These are phyloP conservation scores for Eurytoma californica DNA, from an alignment of 2,888 invertebrate species.

Conservation along the genomic window DNA sequence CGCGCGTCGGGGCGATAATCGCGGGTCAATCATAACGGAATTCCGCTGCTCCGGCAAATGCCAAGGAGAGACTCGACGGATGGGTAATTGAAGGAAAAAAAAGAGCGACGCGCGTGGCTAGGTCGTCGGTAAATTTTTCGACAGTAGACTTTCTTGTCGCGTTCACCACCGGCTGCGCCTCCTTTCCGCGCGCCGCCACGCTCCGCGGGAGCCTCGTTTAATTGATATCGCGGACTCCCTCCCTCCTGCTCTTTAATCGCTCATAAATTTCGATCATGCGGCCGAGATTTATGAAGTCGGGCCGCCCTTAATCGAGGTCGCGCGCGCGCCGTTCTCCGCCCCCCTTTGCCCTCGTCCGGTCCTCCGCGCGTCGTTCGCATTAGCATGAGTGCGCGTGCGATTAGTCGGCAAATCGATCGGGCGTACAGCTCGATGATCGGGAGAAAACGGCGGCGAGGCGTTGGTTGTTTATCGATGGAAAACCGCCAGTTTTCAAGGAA, in stretches of 20 bases:
- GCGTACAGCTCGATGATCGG: background rate
- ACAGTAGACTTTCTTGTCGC: constrained; percentile 11
- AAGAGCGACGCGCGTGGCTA: background rate
- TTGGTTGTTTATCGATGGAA: constrained; percentile 14
- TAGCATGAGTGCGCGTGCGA: background rate
- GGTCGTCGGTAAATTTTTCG: constrained; percentile 41
- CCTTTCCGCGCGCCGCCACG: constrained; percentile 7
- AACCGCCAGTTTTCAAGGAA: constrained; percentile 20
- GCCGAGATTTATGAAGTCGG: constrained; percentile 69
- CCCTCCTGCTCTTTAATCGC: constrained; percentile 61
- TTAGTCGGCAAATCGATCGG: background rate
- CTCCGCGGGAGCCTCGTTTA: constrained; percentile 62
- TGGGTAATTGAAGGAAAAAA: background rate
- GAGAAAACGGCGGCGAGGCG: background rate
- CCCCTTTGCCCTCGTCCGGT: background rate
- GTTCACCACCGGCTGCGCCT: background rate
- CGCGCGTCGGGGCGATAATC: background rate
- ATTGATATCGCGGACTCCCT: constrained; percentile 68
- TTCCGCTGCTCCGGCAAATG: background rate
- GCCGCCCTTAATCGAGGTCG: constrained; percentile 39
- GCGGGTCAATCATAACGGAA: constrained; percentile 38
- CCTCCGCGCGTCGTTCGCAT: background rate
- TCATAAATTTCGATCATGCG: constrained; percentile 70
- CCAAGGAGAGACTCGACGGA: no score
- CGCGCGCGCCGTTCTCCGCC: background rate